Conservation (phyloP, 2,888 invertebrate species). For the Netelia inedita region DNA sequence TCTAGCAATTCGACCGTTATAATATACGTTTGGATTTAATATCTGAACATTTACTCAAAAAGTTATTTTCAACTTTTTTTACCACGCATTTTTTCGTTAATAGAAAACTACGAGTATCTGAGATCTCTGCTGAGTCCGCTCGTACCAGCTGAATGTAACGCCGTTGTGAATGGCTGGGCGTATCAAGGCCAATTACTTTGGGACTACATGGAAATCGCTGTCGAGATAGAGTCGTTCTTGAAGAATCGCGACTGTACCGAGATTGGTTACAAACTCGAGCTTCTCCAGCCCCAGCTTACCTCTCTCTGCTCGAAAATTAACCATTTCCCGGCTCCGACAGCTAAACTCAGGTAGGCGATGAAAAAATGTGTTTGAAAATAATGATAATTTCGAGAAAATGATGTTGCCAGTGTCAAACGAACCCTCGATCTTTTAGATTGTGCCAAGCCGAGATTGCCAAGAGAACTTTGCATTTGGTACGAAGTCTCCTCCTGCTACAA, state of each 20-base stretch:
- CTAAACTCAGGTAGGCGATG: constrained; percentile 85
- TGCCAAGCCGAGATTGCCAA: constrained; percentile 88
- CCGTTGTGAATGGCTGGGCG: constrained; percentile 90
- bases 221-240: constrained; percentile 86
- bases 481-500: constrained; percentile 84
- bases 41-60: not conserved
- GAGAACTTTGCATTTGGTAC: constrained; percentile 85
- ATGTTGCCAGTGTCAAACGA: not conserved
- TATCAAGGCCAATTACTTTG: constrained; percentile 90
- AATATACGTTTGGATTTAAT: no score
- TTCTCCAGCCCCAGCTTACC: constrained; percentile 86
- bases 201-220: constrained; percentile 90
- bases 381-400: not conserved
- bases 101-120: constrained; percentile 90
- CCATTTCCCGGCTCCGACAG: constrained; percentile 85
- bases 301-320: constrained; percentile 86
- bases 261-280: constrained; percentile 85
- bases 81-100: constrained; percentile 59
- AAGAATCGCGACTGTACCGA: constrained; percentile 76
- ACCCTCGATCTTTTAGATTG: constrained; percentile 81
- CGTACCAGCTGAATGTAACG: constrained; percentile 86
- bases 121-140: constrained; percentile 88
- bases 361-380: constrained; percentile 13
- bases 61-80: constrained; percentile 16
- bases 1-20: no score